Base-by-base conservation (phyloP, 2,888 invertebrate genomes). In the Epistrophe grossulariae region DNA sequence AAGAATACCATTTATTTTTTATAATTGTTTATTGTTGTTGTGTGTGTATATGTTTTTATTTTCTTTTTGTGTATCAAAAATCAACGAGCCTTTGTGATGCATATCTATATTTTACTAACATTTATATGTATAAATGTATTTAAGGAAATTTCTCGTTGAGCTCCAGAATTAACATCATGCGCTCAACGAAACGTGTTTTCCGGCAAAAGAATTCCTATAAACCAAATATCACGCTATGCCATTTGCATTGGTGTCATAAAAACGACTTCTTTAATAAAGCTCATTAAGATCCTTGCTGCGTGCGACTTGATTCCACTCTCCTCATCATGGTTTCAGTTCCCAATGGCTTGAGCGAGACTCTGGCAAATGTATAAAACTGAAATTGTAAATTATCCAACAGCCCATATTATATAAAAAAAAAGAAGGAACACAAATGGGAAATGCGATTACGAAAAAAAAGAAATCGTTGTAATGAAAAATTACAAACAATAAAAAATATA, bases 201-300 rank as follows among this genome's bases (percentile, higher is more conserved):
- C 52, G 59, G 71, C 50, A 38, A 57, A 73, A 38, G 35, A 64
- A 82, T 50, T 68, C 35, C 31, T 71, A 28, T 78, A 77, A 66
- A 85, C 72, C 85, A 60, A 85, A 78, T 48, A 85, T 81, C 81
- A 81, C 72, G 84, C 80, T 78, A 52, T 82, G 77, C 85, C 85
- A 74, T 74, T 85, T 78, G 74, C 82, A 85, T 85, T 71, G 78
- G 71, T 82, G 73, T 82, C 81, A 78, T 85, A 82, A 55, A 24
- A 85, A 85, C 85, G 85, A 85, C 85, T 85, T 74, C 78, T 78
- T 79, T 82, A 85, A 85, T 85, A 85, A 85, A 82, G 66, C 82
- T 85, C 85, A 82, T 85, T 85, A 85, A 85, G 71, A 85, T 82
- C 78, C 85, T 79, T 81, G 64, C 85, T 85, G 85, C 85, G 85